These are phyloP conservation scores for Lamellibrachia satsuma DNA, from an alignment of 2,888 invertebrate species.

Conservation along the genomic window DNA sequence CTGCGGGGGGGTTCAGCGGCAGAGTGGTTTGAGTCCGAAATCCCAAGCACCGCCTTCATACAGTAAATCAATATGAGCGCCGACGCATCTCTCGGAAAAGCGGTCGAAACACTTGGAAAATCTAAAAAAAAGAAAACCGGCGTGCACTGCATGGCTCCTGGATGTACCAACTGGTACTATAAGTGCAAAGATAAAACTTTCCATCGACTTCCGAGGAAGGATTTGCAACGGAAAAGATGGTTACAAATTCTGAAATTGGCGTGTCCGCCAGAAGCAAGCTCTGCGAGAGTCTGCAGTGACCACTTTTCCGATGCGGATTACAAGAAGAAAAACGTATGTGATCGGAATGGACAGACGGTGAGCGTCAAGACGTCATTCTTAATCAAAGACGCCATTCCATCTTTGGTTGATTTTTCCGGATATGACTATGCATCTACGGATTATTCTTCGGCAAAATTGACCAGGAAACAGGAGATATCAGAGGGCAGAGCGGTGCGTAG, in stretches of 20 bases:
- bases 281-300: neutral
- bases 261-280: neutral
- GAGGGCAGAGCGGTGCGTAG: neutral
- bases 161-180: neutral
- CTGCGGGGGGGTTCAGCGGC: neutral
- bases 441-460: neutral
- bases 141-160: constrained; percentile 9
- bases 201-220: neutral
- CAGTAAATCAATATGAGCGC: neutral
- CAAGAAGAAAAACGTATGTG: neutral
- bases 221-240: neutral
- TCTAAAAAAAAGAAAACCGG: neutral
- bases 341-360: neutral
- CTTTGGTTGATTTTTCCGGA: neutral
- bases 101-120: neutral
- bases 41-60: neutral
- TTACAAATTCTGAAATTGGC: neutral
- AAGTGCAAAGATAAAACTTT: neutral
- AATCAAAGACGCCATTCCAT: neutral
- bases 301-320: neutral
- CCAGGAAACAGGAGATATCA: neutral
- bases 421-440: neutral
- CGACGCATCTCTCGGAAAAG: neutral
- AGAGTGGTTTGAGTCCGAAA: neutral
- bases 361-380: neutral